These are phyloP conservation scores for Bombus sibiricus DNA, from an alignment of 1,140 invertebrate species.

Conservation along the genomic window DNA sequence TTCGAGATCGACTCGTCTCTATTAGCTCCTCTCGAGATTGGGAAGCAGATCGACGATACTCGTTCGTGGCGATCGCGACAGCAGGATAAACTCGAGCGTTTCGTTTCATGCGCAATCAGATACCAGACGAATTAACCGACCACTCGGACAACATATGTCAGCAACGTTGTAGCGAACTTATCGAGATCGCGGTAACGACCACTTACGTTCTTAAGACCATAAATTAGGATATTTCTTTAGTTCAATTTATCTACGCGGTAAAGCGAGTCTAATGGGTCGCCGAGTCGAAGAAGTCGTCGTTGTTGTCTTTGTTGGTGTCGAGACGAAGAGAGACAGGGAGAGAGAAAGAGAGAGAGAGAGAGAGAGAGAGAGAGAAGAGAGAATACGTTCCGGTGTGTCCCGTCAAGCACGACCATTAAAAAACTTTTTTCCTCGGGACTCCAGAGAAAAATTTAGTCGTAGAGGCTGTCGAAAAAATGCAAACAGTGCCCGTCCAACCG, in stretches of 20 bases:
- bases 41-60: neutral
- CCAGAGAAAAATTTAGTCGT: constrained; percentile 1
- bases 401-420: constrained; percentile 33
- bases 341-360: too few species aligned
- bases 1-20: constrained; percentile 21
- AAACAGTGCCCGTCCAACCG: constrained; percentile 27
- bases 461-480: constrained; percentile 14
- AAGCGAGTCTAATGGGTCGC: constrained; percentile 47
- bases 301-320: neutral
- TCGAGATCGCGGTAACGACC: constrained; percentile 52
- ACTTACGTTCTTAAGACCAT: constrained; percentile 42
- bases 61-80: constrained; percentile 1
- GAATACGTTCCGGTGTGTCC: neutral
- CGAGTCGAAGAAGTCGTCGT: constrained; percentile 11
- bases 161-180: constrained; percentile 39
- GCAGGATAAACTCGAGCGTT: constrained; percentile 25
- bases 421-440: neutral
- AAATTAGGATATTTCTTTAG: constrained; percentile 50
- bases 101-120: constrained; percentile 54
- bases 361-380: neutral
- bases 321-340: too few species aligned
- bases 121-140: constrained; percentile 46
- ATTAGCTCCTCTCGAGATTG: neutral
- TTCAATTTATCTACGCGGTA: constrained; percentile 55
- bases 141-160: constrained; percentile 50